Conservation (phyloP, 2,888 invertebrate genomes). For the Nudaria mundana region DNA sequence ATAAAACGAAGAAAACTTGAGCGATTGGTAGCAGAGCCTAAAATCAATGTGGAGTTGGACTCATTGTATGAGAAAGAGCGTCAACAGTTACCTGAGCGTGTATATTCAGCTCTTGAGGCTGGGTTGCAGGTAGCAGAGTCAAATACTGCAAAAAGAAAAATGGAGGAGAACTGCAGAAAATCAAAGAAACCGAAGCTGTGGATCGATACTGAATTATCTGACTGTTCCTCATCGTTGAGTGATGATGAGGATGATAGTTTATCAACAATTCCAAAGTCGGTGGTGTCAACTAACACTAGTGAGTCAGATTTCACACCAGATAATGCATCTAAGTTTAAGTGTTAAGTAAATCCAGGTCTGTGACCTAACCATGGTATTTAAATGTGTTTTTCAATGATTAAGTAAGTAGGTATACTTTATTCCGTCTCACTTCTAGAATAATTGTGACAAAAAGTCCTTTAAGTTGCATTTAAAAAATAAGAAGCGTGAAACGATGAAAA, state of each 20-base stretch:
- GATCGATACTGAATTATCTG: conserved; percentile 77
- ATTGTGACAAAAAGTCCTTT: no score
- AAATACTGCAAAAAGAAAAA: conserved; percentile 64
- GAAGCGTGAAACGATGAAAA: no score
- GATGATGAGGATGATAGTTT: conserved; percentile 67
- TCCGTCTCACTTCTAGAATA: no score
- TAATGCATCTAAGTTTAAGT: no score
- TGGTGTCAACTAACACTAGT: no score
- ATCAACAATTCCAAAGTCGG: no score
- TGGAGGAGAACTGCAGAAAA: conserved; percentile 47
- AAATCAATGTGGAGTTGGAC: conserved; percentile 88
- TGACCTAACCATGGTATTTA: no score
- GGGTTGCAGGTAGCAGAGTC: conserved; percentile 85
- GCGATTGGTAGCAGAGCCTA: conserved; percentile 88
- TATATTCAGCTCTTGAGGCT: conserved; percentile 91
- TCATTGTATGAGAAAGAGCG: conserved; percentile 89
- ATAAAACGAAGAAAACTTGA: conserved; percentile 90
- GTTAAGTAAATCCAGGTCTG: no score
- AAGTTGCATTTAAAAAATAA: no score
- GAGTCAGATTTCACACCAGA: no score
- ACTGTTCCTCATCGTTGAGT: conserved; percentile 71
- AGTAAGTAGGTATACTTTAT: no score
- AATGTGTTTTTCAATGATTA: no score
- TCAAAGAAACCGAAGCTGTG: conserved; percentile 71
- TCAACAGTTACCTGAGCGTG: conserved; percentile 87